These are phyloP conservation scores for Synanthedon tipuliformis DNA, from an alignment of 2,888 invertebrate genomes.

Conservation along the genomic window DNA sequence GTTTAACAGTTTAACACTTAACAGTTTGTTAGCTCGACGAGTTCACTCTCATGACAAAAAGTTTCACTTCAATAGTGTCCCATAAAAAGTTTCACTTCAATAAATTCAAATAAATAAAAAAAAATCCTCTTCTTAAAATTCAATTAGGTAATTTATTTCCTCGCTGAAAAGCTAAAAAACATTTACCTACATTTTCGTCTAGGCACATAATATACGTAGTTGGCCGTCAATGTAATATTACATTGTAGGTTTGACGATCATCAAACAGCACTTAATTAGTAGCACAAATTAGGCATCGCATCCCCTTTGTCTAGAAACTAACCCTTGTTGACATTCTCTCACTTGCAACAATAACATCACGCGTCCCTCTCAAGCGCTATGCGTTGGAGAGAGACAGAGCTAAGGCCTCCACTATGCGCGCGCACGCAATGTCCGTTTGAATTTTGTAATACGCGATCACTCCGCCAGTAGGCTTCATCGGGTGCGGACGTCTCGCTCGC, in stretches of 20 bases:
- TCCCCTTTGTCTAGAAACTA: slow-evolving; percentile 19
- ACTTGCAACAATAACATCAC: slow-evolving; percentile 3
- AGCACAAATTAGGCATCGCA: neutral
- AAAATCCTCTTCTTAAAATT: no score
- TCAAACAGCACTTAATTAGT: neutral
- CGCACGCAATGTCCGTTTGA: neutral
- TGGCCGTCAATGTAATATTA: no score
- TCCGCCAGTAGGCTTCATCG: slow-evolving; percentile 46
- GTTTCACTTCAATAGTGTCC: no score
- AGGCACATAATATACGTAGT: neutral
- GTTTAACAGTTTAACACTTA: no score
- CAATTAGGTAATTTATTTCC: no score
- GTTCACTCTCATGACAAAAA: no score
- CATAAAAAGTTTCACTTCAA: no score
- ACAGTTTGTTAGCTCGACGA: no score
- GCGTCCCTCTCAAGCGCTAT: slow-evolving; percentile 10
- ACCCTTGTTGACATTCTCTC: slow-evolving; percentile 30
- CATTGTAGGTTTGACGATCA: no score
- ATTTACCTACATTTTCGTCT: neutral
- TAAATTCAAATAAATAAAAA: neutral
- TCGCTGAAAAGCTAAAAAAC: no score
- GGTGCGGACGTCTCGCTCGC: slow-evolving; percentile 38
- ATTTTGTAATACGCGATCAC: slow-evolving; percentile 20
- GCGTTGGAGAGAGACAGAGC: neutral
- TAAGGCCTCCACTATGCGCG: neutral